Evolutionary conservation across 1,140 invertebrate species (phyloP).

Genomic region (Triops cancriformis): DNA sequence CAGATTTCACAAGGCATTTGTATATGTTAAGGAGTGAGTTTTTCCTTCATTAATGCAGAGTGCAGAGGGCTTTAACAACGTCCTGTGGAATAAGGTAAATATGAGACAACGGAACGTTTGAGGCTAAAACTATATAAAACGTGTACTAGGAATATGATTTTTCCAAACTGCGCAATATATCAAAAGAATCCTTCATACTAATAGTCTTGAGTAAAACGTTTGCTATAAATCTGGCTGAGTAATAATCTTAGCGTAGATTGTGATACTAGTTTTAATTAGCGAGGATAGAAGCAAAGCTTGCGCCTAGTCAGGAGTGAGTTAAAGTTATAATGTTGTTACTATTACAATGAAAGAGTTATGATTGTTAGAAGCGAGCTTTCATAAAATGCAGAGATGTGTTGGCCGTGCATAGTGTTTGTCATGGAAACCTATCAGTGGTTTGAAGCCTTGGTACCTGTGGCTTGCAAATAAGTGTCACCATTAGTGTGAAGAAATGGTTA

Average conservation of each 20-base stretch:
- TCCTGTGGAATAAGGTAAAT: neutral
- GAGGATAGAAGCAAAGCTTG: neutral
- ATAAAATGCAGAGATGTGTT: no score
- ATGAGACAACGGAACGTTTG: neutral
- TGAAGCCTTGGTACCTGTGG: no score
- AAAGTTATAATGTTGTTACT: neutral
- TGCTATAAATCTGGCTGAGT: no score
- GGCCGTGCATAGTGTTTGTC: no score
- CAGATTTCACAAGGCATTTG: neutral
- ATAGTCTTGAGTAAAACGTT: no score
- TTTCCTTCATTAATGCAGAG: neutral
- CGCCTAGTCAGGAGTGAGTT: neutral
- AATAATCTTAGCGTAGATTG: neutral
- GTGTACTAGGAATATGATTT: no score
- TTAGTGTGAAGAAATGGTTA: neutral
- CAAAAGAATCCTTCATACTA: no score
- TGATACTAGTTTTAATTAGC: neutral
- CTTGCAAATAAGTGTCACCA: no score
- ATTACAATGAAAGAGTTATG: neutral
- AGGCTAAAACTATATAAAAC: neutral
- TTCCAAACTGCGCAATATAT: no score
- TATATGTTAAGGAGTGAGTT: neutral
- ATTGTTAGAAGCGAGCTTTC: no score
- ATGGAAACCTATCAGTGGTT: no score
- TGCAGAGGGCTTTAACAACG: neutral